These are phyloP conservation scores for Pitta sordida DNA, from an alignment of 2,113 vertebrate species.

Conservation along the genomic window DNA sequence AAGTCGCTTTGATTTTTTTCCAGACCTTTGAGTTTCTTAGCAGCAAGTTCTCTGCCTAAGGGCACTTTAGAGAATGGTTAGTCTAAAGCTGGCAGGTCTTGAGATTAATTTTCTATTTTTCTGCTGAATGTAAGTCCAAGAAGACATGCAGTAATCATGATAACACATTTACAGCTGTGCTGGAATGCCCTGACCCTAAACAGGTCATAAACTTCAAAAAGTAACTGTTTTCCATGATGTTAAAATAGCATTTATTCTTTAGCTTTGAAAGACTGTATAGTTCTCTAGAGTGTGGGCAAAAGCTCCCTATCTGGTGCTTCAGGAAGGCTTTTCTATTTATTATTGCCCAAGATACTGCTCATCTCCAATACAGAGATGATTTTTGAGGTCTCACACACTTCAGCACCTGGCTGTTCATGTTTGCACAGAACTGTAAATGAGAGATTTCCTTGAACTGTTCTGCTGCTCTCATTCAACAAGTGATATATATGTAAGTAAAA, in stretches of 20 bases:
- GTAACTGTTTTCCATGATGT: background rate
- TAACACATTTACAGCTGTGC: background rate
- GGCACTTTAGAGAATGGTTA: conserved; percentile 19
- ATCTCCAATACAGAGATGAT: background rate
- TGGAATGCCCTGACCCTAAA: background rate
- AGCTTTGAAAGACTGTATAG: background rate
- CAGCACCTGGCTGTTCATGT: background rate
- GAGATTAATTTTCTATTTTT: conserved; percentile 16
- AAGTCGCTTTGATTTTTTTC: conserved; percentile 53
- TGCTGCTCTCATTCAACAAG: background rate
- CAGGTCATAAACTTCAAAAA: background rate
- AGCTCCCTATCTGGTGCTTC: background rate
- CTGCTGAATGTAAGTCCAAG: background rate
- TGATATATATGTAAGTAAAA: background rate
- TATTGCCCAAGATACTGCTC: background rate
- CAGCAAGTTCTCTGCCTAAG: conserved; percentile 45
- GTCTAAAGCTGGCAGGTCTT: conserved; percentile 18
- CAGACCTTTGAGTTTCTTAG: conserved; percentile 33
- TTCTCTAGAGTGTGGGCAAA: background rate
- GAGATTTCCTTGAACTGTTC: background rate
- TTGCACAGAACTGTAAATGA: background rate
- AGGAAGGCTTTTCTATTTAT: background rate
- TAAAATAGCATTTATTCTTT: background rate
- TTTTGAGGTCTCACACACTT: background rate
- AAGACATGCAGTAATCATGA: background rate